Base-by-base conservation (phyloP, 2,888 invertebrate genomes). In the Proisotoma minuta region DNA sequence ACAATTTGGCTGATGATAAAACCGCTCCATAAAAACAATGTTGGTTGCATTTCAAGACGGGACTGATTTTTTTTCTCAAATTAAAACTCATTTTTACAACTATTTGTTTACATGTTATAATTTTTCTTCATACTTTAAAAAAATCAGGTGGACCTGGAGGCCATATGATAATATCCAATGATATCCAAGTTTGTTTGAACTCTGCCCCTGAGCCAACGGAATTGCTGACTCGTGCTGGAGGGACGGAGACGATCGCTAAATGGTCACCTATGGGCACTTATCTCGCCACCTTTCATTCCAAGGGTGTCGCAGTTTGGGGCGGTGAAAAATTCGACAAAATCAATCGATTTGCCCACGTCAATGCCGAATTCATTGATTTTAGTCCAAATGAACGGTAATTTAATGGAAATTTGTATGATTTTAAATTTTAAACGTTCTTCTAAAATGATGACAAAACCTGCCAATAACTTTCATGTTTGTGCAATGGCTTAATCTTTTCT, bases 251-350 rank as follows among this genome's bases (percentile, higher is more conserved):
- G 0, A 92, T 94, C 74, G 91, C 96, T 1, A 88, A 91, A 74
- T 99, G 98, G 98, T 99, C 99, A 1, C 98, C 98, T 0, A 81
- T 94, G 40, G 99, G 99, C 50, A 96, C 96, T 0, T 99, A 93
- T 78, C 81, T 99, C 72, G 88, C 96, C 0, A 98, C 99, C 0
- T 94, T 97, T 81, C 99, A 99, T 77, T 87, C 88, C 78, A 85
- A 89, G 68, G 99, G 99, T 60, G 93, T 98, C 54, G 95, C 93
- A 0, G 81, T 99, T 50, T 99, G 99, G 99, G 98, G 95, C 20
- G 98, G 98, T 0, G 91, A 92, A 24, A 87, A 87, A 75, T 98
- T 94, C 80, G 84, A 85, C 0, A 93, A 95, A 78, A 90, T 95
- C 75, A 91, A 90, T 77, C 88, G 90, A 76, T 98, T 97, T 78